A percentile compares a stretch with the other conserved stretches of the same genome.
These are phyloP conservation scores for Engystomops pustulosus DNA, from an alignment of 2,113 vertebrate genomes.

Conservation along the genomic window DNA sequence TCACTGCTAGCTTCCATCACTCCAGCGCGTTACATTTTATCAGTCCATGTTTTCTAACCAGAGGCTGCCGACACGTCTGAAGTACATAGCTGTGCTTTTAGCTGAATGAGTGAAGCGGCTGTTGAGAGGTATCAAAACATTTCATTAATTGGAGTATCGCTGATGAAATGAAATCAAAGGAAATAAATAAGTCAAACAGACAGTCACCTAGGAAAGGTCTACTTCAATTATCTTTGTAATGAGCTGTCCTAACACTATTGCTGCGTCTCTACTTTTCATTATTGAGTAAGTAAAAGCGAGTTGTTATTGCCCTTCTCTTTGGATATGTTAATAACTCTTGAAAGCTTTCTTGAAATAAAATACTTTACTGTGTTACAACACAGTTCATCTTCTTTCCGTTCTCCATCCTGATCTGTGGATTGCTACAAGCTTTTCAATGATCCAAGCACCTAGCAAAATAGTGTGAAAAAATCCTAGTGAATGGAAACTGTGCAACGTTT, in stretches of 20 bases:
- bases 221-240: slow-evolving; percentile 23
- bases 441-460: background rate
- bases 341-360: background rate
- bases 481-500: no score
- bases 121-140: slow-evolving; percentile 35
- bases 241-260: background rate
- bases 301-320: background rate
- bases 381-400: background rate
- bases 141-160: slow-evolving; percentile 27
- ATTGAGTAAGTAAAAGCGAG: background rate
- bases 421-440: background rate
- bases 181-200: slow-evolving; percentile 28
- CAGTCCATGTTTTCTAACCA: background rate
- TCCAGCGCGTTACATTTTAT: slow-evolving; percentile 25
- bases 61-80: no score
- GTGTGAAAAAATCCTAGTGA: no score
- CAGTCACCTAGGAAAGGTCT: slow-evolving; percentile 18
- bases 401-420: background rate
- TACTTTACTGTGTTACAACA: background rate
- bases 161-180: slow-evolving; percentile 41
- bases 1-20: no score
- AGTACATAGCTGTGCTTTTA: slow-evolving; percentile 19
- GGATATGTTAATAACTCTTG: background rate
- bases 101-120: slow-evolving; percentile 13
- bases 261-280: background rate